A percentile compares a stretch with the other conserved stretches of the same genome.
Evolutionary conservation across 2,113 vertebrate species (phyloP).

Genomic region (Brachyistius frenatus): DNA sequence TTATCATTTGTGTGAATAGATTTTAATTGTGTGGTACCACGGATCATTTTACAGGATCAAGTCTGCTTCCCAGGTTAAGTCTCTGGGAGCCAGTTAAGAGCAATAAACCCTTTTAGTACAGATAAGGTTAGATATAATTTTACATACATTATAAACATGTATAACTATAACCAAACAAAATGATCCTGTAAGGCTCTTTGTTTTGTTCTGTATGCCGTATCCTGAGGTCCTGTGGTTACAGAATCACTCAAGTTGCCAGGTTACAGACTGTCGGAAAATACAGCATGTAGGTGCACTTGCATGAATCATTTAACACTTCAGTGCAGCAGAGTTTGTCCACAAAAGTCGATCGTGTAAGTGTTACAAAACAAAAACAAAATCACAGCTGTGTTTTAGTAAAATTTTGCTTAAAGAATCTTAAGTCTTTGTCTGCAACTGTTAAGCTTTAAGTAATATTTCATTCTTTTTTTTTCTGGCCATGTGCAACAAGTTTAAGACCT

Average conservation of each 20-base stretch:
- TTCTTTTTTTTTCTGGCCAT: not conserved
- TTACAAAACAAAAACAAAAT: not conserved
- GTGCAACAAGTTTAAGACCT: slow-evolving; percentile 13
- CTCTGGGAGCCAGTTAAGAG: not conserved
- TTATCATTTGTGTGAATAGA: slow-evolving; percentile 55
- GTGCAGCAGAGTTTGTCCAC: slow-evolving; percentile 12
- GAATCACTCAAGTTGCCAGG: slow-evolving; percentile 77
- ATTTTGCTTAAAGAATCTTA: not conserved
- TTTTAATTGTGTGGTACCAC: slow-evolving; percentile 39
- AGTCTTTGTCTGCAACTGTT: not conserved
- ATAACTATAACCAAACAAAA: not conserved
- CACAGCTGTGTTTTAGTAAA: not conserved
- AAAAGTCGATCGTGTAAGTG: not conserved
- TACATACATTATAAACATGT: not conserved
- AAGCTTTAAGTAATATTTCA: not conserved
- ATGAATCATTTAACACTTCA: slow-evolving; percentile 57
- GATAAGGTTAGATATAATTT: slow-evolving; percentile 12
- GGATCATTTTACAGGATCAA: not conserved
- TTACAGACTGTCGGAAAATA: slow-evolving; percentile 61
- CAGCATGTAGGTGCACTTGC: slow-evolving; percentile 61
- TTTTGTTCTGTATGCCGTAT: not conserved
- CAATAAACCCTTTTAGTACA: not conserved
- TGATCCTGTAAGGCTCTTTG: not conserved
- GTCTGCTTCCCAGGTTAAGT: not conserved
- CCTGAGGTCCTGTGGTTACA: slow-evolving; percentile 16